phyloP scores from a whole-genome alignment of 1,140 invertebrate species.

The Rhagoletis pomonella region DNA sequence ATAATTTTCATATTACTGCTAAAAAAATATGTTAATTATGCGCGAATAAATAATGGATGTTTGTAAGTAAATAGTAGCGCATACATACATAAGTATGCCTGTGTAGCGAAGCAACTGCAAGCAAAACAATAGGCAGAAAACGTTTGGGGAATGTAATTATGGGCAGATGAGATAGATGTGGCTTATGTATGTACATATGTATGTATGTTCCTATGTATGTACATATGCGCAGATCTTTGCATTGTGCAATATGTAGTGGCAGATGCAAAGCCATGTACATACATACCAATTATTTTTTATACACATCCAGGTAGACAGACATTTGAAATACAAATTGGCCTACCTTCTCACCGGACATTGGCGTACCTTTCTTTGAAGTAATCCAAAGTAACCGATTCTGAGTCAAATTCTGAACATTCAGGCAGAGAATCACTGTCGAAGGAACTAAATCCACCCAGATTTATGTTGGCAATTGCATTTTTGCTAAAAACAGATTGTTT shows the following conservation, averaged over 20 bases:
- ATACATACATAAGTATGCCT: no score
- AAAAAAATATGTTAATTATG: no score
- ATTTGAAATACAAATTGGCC: not conserved
- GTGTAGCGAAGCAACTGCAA: no score
- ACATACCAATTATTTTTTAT: no score
- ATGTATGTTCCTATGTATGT: not conserved
- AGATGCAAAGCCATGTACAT: not conserved
- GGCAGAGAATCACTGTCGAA: slow-evolving; percentile 76
- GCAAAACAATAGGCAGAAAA: no score
- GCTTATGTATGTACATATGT: not conserved
- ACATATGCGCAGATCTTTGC: no score
- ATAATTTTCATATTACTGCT: no score
- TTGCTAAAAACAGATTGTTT: slow-evolving; percentile 66
- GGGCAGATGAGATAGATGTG: not conserved
- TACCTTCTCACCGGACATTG: not conserved
- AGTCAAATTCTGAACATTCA: slow-evolving; percentile 78
- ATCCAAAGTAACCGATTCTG: slow-evolving; percentile 76
- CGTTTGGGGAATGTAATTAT: no score
- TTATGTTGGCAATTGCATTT: slow-evolving; percentile 60
- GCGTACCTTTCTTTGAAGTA: slow-evolving; percentile 76
- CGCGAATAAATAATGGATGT: no score
- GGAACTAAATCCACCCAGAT: slow-evolving; percentile 75
- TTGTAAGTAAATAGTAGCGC: no score
- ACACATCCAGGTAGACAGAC: not conserved
- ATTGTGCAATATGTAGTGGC: no score